A percentile compares a stretch with the other conserved stretches of the same genome.
Evolutionary conservation across 2,888 invertebrate species (phyloP).

Genomic region (Punctoribates punctum): DNA sequence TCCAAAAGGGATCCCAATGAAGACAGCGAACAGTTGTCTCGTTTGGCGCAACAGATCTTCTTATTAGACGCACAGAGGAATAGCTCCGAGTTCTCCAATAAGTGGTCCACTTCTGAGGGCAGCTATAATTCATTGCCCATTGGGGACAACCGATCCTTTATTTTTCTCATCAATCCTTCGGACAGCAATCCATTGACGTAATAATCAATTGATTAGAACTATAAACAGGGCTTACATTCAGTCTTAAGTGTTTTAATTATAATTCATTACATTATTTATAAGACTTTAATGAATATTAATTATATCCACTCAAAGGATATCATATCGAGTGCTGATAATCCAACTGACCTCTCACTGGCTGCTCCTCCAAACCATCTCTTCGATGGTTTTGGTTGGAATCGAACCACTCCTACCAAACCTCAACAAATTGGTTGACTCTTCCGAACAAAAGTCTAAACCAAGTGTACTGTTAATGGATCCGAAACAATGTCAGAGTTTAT

Average conservation of each 20-base stretch:
- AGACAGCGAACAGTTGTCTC: conserved; percentile 15
- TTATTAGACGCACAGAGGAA: conserved; percentile 21
- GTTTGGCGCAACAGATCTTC: conserved; percentile 38
- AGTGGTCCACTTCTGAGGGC: not conserved
- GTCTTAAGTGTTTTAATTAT: no score
- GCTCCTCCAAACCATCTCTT: conserved; percentile 4
- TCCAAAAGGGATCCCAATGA: conserved; percentile 1
- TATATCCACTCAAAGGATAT: conserved; percentile 49
- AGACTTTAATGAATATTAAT: not conserved
- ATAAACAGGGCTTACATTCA: no score
- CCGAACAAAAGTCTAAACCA: not conserved
- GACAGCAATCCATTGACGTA: not conserved
- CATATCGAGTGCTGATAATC: conserved; percentile 62
- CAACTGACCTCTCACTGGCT: conserved; percentile 63
- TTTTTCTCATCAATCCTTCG: not conserved
- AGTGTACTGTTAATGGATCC: not conserved
- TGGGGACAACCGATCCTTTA: conserved; percentile 21
- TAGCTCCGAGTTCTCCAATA: not conserved
- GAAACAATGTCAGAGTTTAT: not conserved
- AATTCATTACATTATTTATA: no score
- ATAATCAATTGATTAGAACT: not conserved
- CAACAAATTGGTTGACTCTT: not conserved
- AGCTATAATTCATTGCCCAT: not conserved
- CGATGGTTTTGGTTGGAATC: not conserved
- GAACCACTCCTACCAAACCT: conserved; percentile 11